Evolutionary conservation across 2,888 invertebrate genomes (phyloP).

Genomic region (Dorcus parallelipipedus): DNA sequence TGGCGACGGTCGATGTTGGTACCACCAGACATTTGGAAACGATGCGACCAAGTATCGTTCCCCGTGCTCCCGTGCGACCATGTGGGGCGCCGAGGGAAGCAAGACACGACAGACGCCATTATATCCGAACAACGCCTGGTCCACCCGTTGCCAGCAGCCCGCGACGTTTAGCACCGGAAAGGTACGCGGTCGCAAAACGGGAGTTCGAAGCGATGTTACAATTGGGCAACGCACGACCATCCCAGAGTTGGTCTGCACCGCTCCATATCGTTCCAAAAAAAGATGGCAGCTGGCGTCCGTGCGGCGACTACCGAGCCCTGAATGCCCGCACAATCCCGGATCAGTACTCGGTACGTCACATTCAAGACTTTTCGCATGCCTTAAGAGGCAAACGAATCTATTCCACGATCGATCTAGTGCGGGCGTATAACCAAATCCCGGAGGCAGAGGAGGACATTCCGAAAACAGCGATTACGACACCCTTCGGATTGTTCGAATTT

Average conservation of each 20-base stretch:
- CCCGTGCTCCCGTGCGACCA: no score
- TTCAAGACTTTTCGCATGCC: conserved; percentile 21
- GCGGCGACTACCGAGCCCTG: conserved; percentile 28
- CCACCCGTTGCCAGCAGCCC: conserved; percentile 16
- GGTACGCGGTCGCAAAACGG: conserved; percentile 16
- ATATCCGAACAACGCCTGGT: no score
- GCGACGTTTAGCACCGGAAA: conserved; percentile 32
- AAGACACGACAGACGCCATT: no score
- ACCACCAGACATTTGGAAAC: no score
- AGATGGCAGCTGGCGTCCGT: conserved; percentile 17
- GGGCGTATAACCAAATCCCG: no score
- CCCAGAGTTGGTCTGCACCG: conserved; percentile 28
- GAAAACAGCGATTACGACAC: conserved; percentile 29
- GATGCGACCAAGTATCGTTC: no score
- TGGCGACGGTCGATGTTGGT: no score
- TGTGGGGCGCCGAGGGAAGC: no score
- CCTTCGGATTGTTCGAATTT: conserved; percentile 31
- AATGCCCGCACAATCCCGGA: conserved; percentile 25
- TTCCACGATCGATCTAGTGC: no score
- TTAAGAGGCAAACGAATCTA: conserved; percentile 5
- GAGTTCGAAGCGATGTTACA: conserved; percentile 29
- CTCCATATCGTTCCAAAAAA: conserved; percentile 33
- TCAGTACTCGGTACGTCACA: conserved; percentile 22
- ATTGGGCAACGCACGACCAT: conserved; percentile 29
- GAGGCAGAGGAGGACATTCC: conserved; percentile 31